Evolutionary conservation across 2,888 invertebrate species (phyloP).

Genomic region (Dendrolimus pini): DNA sequence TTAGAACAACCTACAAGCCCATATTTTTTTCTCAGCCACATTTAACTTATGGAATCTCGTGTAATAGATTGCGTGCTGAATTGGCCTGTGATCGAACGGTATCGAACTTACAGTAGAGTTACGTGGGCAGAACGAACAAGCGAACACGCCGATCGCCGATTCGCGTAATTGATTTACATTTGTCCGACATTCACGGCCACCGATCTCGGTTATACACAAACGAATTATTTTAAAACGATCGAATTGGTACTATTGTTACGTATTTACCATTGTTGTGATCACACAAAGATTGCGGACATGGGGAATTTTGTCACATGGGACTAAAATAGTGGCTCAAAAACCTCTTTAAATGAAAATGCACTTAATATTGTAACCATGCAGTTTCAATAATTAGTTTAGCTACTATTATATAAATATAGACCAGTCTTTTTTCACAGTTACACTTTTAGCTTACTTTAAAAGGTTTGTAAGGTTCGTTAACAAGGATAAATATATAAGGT

Average conservation of each 20-base stretch:
- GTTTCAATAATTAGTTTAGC: no score
- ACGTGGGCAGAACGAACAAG: slow-evolving; percentile 27
- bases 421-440: no score
- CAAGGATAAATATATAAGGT: no score
- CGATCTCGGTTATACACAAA: slow-evolving; percentile 20
- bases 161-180: slow-evolving; percentile 40
- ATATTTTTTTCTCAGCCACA: neutral
- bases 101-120: slow-evolving; percentile 15
- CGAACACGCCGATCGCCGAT: slow-evolving; percentile 19
- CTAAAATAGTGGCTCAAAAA: no score
- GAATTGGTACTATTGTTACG: neutral
- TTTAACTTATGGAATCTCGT: neutral
- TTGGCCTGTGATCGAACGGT: slow-evolving; percentile 20
- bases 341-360: no score
- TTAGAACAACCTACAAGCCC: neutral
- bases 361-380: no score
- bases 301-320: no score
- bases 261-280: no score
- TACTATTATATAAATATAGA: no score
- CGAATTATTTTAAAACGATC: neutral
- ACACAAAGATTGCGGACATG: no score
- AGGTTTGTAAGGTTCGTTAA: no score
- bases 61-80: neutral
- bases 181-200: slow-evolving; percentile 29
- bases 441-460: no score